These are phyloP conservation scores for Neoscelio sp. DNA, from an alignment of 2,888 invertebrate genomes.

Conservation along the genomic window DNA sequence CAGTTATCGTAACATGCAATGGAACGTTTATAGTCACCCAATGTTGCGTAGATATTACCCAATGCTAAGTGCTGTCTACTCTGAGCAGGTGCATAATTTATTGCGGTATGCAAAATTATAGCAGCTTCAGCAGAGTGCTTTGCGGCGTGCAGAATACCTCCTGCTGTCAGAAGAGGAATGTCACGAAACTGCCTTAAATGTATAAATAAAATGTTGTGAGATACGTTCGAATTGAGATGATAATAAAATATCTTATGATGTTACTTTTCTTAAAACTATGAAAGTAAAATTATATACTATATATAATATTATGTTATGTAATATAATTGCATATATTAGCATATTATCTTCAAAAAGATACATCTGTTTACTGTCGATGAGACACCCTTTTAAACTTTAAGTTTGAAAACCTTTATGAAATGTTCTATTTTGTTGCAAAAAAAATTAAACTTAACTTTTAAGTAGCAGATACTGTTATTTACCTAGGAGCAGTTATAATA, in stretches of 20 bases:
- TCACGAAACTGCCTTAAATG: conserved; percentile 88
- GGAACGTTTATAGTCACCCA: conserved; percentile 89
- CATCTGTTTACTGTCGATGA: no score
- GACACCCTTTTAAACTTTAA: no score
- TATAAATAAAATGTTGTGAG: no score
- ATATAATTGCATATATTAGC: no score
- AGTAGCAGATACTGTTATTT: conserved; percentile 60
- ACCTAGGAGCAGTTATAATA: conserved; percentile 90
- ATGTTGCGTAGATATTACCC: conserved; percentile 89
- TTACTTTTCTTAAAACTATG: no score
- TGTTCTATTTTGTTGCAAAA: no score
- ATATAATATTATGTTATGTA: no score
- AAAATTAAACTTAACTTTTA: no score
- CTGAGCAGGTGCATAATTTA: conserved; percentile 88
- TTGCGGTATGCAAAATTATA: conserved; percentile 88
- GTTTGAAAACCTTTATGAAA: no score
- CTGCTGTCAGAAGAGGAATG: conserved; percentile 89
- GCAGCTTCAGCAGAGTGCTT: conserved; percentile 89
- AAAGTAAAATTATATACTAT: no score
- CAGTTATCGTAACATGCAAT: conserved; percentile 88
- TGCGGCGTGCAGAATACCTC: conserved; percentile 89
- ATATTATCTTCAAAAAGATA: no score
- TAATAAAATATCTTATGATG: not conserved
- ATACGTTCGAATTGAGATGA: no score
- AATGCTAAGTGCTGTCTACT: conserved; percentile 87